These are phyloP conservation scores for Columba guinea DNA, from an alignment of 2,797 vertebrate species.

Conservation along the genomic window DNA sequence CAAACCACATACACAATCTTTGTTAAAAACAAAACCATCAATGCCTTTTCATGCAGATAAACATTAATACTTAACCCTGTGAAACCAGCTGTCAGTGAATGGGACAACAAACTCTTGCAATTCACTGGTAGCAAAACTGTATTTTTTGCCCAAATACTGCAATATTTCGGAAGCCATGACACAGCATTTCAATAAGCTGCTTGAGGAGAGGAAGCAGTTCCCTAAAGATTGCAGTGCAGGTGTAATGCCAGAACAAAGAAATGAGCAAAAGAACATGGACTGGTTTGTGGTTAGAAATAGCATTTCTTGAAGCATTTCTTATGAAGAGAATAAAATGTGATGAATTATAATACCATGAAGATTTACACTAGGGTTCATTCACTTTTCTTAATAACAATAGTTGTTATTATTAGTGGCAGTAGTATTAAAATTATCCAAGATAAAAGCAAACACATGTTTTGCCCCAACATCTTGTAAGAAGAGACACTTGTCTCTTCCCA, in stretches of 20 bases:
- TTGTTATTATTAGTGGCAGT: too few species aligned
- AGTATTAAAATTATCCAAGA: background rate
- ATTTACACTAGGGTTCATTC: background rate
- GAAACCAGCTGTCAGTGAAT: background rate
- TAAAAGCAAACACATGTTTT: background rate
- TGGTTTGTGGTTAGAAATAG: background rate
- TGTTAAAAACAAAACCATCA: background rate
- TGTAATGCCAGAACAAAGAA: background rate
- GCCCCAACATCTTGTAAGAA: background rate
- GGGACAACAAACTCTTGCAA: background rate
- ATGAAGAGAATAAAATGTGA: background rate
- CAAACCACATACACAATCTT: background rate
- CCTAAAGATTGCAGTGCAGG: background rate
- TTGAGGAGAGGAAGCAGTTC: background rate
- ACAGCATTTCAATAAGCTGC: constrained; percentile 4
- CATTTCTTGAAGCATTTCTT: background rate
- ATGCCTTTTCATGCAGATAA: background rate
- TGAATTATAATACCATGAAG: background rate
- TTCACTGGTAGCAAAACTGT: background rate
- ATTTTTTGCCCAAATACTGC: background rate
- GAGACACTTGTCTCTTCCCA: background rate
- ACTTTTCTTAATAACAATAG: background rate
- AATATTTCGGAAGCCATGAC: background rate
- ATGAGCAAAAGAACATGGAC: background rate
- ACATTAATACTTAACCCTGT: background rate